Percentiles rank a stretch among this genome's conserved stretches.
Conservation (phyloP, 2,888 invertebrate species). For the Drosophila prolongata region DNA sequence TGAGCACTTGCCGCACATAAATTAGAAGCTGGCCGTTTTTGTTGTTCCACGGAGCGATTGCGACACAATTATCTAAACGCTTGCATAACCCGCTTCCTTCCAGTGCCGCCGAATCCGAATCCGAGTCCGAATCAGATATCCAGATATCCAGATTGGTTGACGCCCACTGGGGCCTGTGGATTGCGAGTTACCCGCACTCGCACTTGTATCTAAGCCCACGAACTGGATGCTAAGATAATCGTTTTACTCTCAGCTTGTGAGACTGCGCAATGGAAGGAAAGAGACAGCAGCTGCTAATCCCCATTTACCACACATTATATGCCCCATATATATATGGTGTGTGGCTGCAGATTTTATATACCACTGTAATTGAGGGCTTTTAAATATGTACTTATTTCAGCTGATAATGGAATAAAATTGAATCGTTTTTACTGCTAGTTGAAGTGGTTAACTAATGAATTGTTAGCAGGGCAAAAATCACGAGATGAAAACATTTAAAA, state of each 20-base stretch:
- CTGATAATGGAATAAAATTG: slow-evolving; percentile 45
- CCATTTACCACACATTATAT: slow-evolving; percentile 1
- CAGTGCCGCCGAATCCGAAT: slow-evolving; percentile 23
- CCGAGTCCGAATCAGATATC: not conserved
- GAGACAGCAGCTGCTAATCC: not conserved
- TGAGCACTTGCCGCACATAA: slow-evolving; percentile 75
- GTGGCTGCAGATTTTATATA: not conserved
- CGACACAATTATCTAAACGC: slow-evolving; percentile 56
- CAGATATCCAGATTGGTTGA: slow-evolving; percentile 49
- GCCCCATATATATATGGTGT: not conserved
- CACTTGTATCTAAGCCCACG: slow-evolving; percentile 11
- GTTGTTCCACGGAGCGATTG: slow-evolving; percentile 6
- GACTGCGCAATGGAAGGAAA: slow-evolving; percentile 59
- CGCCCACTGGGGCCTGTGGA: slow-evolving; percentile 55
- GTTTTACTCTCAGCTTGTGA: slow-evolving; percentile 39
- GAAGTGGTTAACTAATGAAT: slow-evolving; percentile 58
- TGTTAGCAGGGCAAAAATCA: slow-evolving; percentile 28
- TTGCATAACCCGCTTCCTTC: slow-evolving; percentile 34
- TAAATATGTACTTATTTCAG: slow-evolving; percentile 40
- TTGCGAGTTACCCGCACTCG: slow-evolving; percentile 17
- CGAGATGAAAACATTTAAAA: slow-evolving; percentile 9
- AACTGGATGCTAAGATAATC: slow-evolving; percentile 55
- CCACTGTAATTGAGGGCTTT: slow-evolving; percentile 26
- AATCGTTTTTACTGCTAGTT: slow-evolving; percentile 16
- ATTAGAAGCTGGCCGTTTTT: slow-evolving; percentile 51